Conservation (phyloP, 2,888 invertebrate genomes). For the Argyresthia albistria region DNA sequence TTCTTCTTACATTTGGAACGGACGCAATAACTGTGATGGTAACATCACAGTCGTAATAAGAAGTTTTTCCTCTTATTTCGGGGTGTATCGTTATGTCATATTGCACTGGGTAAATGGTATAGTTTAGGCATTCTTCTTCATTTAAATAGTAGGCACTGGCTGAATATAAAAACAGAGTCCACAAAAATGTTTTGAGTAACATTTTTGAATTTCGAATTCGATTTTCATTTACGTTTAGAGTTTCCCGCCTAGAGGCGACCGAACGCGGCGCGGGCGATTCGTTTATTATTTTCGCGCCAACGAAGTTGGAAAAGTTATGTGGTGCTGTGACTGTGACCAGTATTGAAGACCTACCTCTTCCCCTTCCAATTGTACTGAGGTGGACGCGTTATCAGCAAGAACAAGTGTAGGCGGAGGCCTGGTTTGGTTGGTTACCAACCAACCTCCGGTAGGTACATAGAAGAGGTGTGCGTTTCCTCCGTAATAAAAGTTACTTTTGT, state of each 20-base stretch:
- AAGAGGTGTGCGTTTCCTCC: neutral
- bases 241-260: slow-evolving; percentile 24
- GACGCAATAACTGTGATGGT: slow-evolving; percentile 52
- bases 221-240: no score
- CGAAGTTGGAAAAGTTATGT: slow-evolving; percentile 25
- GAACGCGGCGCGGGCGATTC: slow-evolving; percentile 27
- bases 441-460: neutral
- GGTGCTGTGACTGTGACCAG: neutral
- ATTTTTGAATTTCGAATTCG: slow-evolving; percentile 13
- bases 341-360: no score
- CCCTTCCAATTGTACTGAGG: neutral
- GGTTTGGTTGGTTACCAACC: neutral
- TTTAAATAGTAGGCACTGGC: slow-evolving; percentile 28
- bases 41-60: slow-evolving; percentile 49
- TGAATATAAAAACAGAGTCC: slow-evolving; percentile 22
- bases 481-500: no score
- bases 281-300: slow-evolving; percentile 26
- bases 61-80: slow-evolving; percentile 26
- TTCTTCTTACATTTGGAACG: slow-evolving; percentile 37
- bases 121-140: slow-evolving; percentile 58
- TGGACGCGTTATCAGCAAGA: neutral
- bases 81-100: slow-evolving; percentile 51
- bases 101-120: slow-evolving; percentile 58
- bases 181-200: slow-evolving; percentile 9
- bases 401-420: neutral